These are phyloP conservation scores for Geococcyx californianus DNA, from an alignment of 2,113 vertebrate genomes.

Conservation along the genomic window DNA sequence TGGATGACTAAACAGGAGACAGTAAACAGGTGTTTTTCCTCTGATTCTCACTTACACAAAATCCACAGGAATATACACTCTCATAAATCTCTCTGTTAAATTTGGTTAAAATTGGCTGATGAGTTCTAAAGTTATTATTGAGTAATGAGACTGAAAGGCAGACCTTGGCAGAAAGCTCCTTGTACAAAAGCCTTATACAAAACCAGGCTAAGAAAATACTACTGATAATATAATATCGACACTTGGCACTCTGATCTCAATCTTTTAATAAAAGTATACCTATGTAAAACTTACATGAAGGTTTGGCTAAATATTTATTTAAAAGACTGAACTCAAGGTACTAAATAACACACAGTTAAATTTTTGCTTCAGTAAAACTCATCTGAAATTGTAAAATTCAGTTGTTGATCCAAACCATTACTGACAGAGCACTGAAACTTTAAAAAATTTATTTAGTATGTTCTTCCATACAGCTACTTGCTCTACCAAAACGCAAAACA, in stretches of 20 bases:
- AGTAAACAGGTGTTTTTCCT: background rate
- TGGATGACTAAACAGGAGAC: background rate
- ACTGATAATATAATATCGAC: background rate
- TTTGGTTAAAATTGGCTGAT: background rate
- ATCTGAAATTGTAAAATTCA: background rate
- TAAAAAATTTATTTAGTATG: background rate
- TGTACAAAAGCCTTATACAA: background rate
- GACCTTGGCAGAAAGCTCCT: background rate
- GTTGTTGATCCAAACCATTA: background rate
- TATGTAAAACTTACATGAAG: background rate
- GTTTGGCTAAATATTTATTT: background rate
- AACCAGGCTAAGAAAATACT: background rate
- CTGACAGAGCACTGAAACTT: background rate
- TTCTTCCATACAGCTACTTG: background rate
- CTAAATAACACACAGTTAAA: background rate
- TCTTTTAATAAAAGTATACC: background rate
- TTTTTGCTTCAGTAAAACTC: background rate
- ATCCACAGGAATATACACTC: background rate
- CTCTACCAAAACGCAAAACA: background rate
- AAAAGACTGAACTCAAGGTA: background rate
- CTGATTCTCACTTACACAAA: background rate
- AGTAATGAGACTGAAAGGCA: background rate
- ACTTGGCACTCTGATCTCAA: background rate
- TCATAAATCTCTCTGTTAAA: background rate
- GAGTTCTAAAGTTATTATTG: background rate